Conservation (phyloP, 2,888 invertebrate genomes). For the Belgica antarctica region DNA sequence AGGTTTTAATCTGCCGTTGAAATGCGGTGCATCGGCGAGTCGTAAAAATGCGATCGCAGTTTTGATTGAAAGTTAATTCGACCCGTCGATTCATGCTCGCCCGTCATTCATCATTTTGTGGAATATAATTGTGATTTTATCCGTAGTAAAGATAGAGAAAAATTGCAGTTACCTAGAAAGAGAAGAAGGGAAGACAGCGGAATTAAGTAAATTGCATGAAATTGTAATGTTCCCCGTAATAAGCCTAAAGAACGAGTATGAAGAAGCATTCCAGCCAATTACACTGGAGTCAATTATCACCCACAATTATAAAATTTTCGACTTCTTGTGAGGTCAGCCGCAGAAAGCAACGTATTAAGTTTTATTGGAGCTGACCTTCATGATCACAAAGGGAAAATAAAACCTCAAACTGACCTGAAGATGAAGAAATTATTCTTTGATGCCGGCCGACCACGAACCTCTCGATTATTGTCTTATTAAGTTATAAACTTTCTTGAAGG, state of each 20-base stretch:
- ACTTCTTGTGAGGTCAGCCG: conserved; percentile 3
- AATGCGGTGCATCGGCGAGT: conserved; percentile 7
- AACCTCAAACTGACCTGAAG: background rate
- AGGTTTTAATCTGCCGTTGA: background rate
- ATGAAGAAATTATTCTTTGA: too few species aligned
- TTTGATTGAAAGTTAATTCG: conserved; percentile 26
- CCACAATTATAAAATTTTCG: conserved; percentile 6
- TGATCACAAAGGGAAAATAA: background rate
- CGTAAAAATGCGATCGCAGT: conserved; percentile 6
- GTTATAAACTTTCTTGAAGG: background rate
- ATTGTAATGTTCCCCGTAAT: conserved; percentile 1
- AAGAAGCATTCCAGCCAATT: background rate
- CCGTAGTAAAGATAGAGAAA: conserved; percentile 1
- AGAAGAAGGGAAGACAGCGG: conserved; percentile 18
- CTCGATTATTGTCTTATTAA: background rate
- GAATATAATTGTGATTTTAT: conserved; percentile 15
- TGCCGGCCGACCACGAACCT: background rate
- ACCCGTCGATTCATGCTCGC: conserved; percentile 17
- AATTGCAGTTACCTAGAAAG: conserved; percentile 35
- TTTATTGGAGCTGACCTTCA: background rate
- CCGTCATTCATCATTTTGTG: conserved; percentile 22
- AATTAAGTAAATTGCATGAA: conserved; percentile 30
- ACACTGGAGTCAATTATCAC: background rate
- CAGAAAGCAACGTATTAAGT: background rate
- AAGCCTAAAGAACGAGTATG: background rate